Evolutionary conservation across 1,140 invertebrate genomes (phyloP).

Genomic region (Lasaia peninsularis): DNA sequence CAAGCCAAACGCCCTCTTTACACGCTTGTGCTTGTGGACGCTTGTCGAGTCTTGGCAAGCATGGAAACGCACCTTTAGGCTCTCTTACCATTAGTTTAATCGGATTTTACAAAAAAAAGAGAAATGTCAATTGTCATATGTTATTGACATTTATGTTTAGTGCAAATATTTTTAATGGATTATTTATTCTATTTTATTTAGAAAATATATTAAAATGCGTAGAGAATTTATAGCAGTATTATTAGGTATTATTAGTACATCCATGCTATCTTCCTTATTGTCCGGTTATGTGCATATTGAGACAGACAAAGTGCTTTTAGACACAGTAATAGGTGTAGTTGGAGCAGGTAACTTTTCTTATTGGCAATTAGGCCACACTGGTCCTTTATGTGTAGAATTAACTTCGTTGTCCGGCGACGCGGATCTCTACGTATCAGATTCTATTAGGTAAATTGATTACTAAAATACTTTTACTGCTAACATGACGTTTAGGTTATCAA

Average conservation of each 20-base stretch:
- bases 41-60: no score
- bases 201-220: slow-evolving; percentile 32
- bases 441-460: slow-evolving; percentile 39
- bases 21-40: no score
- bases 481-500: not conserved
- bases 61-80: no score
- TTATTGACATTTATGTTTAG: not conserved
- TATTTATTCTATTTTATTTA: not conserved
- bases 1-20: no score
- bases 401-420: slow-evolving; percentile 56
- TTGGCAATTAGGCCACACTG: slow-evolving; percentile 57
- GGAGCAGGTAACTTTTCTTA: slow-evolving; percentile 64
- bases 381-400: slow-evolving; percentile 53
- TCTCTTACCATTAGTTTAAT: no score
- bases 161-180: not conserved
- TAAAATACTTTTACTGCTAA: slow-evolving; percentile 9
- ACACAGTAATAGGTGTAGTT: slow-evolving; percentile 50
- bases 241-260: slow-evolving; percentile 48
- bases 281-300: slow-evolving; percentile 38
- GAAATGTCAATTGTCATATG: not conserved
- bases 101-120: not conserved
- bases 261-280: slow-evolving; percentile 45
- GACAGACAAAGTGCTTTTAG: slow-evolving; percentile 46
- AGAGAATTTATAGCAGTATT: slow-evolving; percentile 51
- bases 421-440: slow-evolving; percentile 61